Evolutionary conservation across 2,888 invertebrate species (phyloP).

Genomic region (Drosophila leonis): DNA sequence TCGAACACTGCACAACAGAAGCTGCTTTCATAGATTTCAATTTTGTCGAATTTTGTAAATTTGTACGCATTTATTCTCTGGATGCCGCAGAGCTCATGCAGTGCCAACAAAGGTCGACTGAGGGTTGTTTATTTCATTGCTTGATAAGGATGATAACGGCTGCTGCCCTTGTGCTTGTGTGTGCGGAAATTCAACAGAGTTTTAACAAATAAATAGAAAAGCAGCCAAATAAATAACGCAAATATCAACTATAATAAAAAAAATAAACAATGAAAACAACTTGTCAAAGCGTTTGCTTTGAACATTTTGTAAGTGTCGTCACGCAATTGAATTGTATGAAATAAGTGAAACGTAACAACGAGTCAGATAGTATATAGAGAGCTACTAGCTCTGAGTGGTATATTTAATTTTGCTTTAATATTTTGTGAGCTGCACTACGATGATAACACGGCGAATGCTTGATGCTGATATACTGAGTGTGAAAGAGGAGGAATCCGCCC

Average conservation of each 20-base stretch:
- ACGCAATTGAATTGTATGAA: not conserved
- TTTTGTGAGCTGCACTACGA: not conserved
- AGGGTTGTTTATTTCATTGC: conserved; percentile 4
- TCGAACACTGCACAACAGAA: not conserved
- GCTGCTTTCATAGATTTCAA: not conserved
- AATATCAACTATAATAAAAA: conserved; percentile 9
- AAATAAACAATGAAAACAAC: not conserved
- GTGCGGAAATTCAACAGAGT: conserved; percentile 1
- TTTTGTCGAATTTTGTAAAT: not conserved
- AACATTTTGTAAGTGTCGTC: conserved; percentile 8
- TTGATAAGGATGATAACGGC: conserved; percentile 18
- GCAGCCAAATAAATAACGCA: conserved; percentile 6
- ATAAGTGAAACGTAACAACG: not conserved
- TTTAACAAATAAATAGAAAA: conserved; percentile 1
- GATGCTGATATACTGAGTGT: not conserved
- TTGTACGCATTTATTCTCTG: not conserved
- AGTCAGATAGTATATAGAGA: not conserved
- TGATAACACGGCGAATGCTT: conserved; percentile 27
- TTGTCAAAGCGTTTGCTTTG: conserved; percentile 2
- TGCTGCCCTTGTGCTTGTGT: conserved; percentile 1
- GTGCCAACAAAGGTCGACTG: not conserved
- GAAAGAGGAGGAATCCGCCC: not conserved
- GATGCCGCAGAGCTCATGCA: not conserved
- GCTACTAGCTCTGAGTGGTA: not conserved
- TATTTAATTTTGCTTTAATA: not conserved